These are phyloP conservation scores for Arge pagana DNA, from an alignment of 2,888 invertebrate genomes.

Conservation along the genomic window DNA sequence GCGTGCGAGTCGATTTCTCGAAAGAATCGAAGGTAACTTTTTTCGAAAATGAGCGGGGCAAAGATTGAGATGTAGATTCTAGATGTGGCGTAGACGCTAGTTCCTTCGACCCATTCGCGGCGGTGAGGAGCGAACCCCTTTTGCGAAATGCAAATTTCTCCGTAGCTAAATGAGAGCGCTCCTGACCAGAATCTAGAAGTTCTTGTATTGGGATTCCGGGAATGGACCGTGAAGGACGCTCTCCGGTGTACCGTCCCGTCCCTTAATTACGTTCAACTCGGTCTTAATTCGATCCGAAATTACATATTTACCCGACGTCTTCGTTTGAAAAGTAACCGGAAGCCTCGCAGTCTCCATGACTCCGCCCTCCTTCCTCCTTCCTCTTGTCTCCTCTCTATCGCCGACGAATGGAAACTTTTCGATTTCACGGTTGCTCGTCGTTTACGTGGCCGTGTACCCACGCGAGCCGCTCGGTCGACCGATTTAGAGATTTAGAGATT, in stretches of 20 bases:
- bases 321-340: slow-evolving; percentile 11
- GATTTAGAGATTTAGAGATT: background rate
- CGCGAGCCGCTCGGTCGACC: background rate
- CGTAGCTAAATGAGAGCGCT: slow-evolving; percentile 17
- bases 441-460: background rate
- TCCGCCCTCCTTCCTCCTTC: no score
- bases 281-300: slow-evolving; percentile 19
- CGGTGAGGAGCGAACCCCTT: slow-evolving; percentile 10
- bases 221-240: slow-evolving; percentile 14
- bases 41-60: no score
- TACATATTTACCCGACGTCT: slow-evolving; percentile 20
- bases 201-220: slow-evolving; percentile 17
- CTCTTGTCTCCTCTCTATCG: no score
- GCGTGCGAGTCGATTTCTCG: no score
- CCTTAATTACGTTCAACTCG: slow-evolving; percentile 16
- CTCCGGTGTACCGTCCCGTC: slow-evolving; percentile 9
- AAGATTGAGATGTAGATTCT: no score
- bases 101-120: no score
- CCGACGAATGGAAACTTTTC: no score
- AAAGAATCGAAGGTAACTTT: no score
- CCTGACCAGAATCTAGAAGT: slow-evolving; percentile 18
- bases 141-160: slow-evolving; percentile 20
- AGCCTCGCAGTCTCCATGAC: slow-evolving; percentile 12
- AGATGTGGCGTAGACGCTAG: no score
- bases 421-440: background rate